phyloP scores from a whole-genome alignment of 2,797 vertebrate species.

The Gila robusta region DNA sequence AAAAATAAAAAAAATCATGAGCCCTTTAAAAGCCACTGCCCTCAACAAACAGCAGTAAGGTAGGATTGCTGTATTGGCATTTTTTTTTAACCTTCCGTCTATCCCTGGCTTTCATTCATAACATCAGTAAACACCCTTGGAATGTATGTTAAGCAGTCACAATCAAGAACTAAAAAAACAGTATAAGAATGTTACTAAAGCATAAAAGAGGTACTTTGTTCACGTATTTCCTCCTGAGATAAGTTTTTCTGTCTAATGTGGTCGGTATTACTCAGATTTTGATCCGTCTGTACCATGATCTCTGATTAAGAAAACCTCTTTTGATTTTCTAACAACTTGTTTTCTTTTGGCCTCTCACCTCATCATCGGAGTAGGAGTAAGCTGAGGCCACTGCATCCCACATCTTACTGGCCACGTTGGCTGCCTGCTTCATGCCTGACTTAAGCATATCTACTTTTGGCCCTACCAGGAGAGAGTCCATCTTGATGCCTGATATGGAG shows the following conservation, averaged over 20 bases:
- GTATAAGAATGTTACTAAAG: neutral
- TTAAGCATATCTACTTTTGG: constrained; percentile 96
- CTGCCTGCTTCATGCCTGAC: constrained; percentile 95
- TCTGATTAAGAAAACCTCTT: neutral
- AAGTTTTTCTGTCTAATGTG: neutral
- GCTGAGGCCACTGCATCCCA: constrained; percentile 92
- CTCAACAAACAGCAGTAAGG: neutral
- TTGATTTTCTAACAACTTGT: neutral
- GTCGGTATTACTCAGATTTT: neutral
- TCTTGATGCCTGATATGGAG: constrained; percentile 91
- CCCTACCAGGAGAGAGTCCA: constrained; percentile 91
- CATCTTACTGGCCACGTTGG: constrained; percentile 94
- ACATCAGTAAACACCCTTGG: neutral
- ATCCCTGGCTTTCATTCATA: neutral
- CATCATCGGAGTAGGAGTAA: constrained; percentile 93
- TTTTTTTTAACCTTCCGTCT: neutral
- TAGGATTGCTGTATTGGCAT: neutral
- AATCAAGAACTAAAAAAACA: neutral
- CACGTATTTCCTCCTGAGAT: neutral
- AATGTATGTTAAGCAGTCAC: neutral
- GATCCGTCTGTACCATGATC: neutral
- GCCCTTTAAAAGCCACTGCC: neutral
- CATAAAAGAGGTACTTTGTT: neutral
- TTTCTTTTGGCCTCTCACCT: constrained; percentile 80
- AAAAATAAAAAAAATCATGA: neutral